phyloP scores from a whole-genome alignment of 2,113 vertebrate species.

The Catharus minimus region DNA sequence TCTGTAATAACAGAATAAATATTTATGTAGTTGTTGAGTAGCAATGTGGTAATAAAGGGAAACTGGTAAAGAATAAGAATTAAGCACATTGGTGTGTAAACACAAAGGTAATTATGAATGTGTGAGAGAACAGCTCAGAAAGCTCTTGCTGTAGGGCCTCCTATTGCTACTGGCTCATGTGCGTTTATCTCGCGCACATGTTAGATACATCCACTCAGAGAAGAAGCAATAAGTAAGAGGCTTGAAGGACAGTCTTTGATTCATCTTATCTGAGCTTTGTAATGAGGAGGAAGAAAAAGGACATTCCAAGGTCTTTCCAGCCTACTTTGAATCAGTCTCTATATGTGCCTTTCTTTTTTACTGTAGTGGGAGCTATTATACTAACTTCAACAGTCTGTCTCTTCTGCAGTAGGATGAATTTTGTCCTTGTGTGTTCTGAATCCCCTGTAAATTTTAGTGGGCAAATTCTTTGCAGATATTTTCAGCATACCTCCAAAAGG shows the following conservation, averaged over 20 bases:
- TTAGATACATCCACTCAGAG: background rate
- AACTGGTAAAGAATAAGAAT: background rate
- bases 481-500: background rate
- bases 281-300: background rate
- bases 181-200: background rate
- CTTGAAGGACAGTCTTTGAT: background rate
- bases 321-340: background rate
- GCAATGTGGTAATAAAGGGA: background rate
- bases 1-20: background rate
- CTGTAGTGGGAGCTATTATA: background rate
- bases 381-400: background rate
- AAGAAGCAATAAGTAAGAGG: background rate
- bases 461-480: background rate
- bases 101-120: background rate
- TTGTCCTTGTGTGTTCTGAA: background rate
- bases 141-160: background rate
- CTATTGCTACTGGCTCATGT: background rate
- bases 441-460: background rate
- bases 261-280: background rate
- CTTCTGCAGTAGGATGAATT: background rate
- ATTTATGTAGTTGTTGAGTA: background rate
- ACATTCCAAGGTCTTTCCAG: background rate
- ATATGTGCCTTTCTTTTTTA: background rate
- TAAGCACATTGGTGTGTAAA: background rate
- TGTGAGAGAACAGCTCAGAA: background rate